phyloP scores from a whole-genome alignment of 2,113 vertebrate species.

The Crotalus tigris region DNA sequence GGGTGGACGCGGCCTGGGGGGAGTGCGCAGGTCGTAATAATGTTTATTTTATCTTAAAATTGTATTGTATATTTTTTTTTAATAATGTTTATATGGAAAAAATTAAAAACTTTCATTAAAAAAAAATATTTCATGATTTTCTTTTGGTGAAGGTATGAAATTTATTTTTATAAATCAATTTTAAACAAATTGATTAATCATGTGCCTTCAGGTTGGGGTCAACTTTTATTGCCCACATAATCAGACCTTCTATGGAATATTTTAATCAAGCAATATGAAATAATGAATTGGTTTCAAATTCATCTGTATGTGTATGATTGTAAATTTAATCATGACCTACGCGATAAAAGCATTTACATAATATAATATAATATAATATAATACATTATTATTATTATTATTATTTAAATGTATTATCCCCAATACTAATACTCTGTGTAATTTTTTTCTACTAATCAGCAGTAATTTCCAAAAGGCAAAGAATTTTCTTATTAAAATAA shows the following conservation, averaged over 20 bases:
- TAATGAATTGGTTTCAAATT: not conserved
- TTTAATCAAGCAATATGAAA: not conserved
- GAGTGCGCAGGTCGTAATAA: no score
- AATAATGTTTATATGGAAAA: no score
- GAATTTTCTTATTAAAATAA: not conserved
- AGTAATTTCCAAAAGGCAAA: not conserved
- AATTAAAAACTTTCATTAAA: no score
- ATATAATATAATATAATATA: not conserved
- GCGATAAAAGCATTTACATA: not conserved
- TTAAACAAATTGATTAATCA: not conserved
- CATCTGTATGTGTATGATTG: not conserved
- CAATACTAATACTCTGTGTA: accelerated
- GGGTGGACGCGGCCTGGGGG: no score
- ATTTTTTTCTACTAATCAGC: not conserved
- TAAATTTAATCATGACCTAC: not conserved
- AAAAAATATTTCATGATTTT: not conserved
- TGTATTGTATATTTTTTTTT: no score
- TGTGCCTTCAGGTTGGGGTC: not conserved
- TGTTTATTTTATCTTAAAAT: no score
- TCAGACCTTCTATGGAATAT: not conserved
- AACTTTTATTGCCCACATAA: not conserved
- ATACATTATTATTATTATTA: not conserved
- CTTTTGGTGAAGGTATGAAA: not conserved
- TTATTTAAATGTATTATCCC: not conserved
- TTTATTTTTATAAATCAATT: not conserved